These are phyloP conservation scores for Drosophila diplacantha DNA, from an alignment of 2,888 invertebrate species.

Conservation along the genomic window DNA sequence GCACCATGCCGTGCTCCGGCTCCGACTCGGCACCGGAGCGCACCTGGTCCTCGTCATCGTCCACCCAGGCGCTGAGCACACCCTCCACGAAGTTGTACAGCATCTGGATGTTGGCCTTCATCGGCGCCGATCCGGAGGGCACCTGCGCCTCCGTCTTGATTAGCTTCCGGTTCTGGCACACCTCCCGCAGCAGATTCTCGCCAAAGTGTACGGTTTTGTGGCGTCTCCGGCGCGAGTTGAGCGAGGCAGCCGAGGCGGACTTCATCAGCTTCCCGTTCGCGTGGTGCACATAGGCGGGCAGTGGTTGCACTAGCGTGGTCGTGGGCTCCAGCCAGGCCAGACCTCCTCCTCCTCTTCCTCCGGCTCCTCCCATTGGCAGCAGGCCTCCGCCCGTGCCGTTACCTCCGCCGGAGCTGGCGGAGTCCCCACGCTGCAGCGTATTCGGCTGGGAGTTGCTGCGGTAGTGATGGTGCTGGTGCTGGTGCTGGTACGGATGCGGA, in stretches of 20 bases:
- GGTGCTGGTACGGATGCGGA: constrained; percentile 50
- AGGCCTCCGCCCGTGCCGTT: constrained; percentile 1
- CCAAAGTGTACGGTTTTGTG: constrained; percentile 89
- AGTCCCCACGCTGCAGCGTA: constrained; percentile 76
- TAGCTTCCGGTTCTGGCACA: constrained; percentile 84
- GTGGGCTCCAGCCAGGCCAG: constrained; percentile 55
- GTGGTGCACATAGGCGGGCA: constrained; percentile 56
- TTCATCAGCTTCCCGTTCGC: constrained; percentile 76
- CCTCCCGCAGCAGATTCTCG: constrained; percentile 85
- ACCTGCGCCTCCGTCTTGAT: constrained; percentile 77
- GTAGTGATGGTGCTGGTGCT: constrained; percentile 63
- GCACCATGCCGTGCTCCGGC: constrained; percentile 82
- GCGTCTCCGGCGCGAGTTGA: constrained; percentile 84
- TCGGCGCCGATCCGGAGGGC: constrained; percentile 77
- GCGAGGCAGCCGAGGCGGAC: constrained; percentile 81
- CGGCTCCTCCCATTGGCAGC: constrained; percentile 12
- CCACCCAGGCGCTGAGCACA: constrained; percentile 88
- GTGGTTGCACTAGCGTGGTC: constrained; percentile 35
- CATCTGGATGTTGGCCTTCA: constrained; percentile 88
- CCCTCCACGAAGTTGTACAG: constrained; percentile 89
- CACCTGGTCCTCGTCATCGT: constrained; percentile 81
- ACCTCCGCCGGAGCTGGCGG: constrained; percentile 66
- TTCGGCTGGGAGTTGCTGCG: constrained; percentile 78
- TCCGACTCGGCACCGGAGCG: constrained; percentile 87
- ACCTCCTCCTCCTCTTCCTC: constrained; percentile 16